These are phyloP conservation scores for Corythornis madagascariensis DNA, from an alignment of 2,113 vertebrate species.

Conservation along the genomic window DNA sequence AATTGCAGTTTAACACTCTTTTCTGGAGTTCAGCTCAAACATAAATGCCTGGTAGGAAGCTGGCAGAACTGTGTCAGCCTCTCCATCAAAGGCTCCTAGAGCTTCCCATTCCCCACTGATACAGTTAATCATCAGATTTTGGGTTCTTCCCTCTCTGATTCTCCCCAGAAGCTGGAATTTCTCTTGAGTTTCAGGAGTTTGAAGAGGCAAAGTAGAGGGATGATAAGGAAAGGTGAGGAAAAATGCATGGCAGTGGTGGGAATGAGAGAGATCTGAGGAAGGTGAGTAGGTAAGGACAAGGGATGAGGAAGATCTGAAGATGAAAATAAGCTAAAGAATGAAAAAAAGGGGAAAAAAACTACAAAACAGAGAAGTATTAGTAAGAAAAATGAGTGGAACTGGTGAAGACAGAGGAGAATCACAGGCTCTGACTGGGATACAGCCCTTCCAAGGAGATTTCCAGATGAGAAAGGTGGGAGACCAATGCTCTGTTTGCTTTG, in stretches of 20 bases:
- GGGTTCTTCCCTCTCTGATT: neutral
- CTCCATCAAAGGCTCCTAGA: neutral
- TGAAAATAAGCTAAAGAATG: neutral
- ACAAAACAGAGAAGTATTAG: neutral
- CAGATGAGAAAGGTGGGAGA: neutral
- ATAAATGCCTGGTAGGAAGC: neutral
- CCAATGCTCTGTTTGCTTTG: neutral
- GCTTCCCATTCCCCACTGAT: neutral
- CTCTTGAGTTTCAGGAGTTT: neutral
- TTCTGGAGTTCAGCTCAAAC: neutral
- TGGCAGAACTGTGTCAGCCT: neutral
- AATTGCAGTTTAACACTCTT: neutral
- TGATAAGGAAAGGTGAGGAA: neutral
- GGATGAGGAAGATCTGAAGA: neutral
- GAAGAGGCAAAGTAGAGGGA: neutral
- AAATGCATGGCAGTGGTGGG: neutral
- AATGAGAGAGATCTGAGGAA: neutral
- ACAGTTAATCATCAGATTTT: neutral
- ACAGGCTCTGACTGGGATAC: neutral
- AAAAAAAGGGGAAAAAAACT: neutral
- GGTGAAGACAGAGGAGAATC: neutral
- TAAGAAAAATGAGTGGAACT: neutral
- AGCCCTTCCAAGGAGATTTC: neutral
- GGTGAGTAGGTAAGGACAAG: neutral
- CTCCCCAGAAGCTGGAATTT: neutral